phyloP scores from a whole-genome alignment of 2,888 invertebrate genomes.

The Lasiommata megera region DNA sequence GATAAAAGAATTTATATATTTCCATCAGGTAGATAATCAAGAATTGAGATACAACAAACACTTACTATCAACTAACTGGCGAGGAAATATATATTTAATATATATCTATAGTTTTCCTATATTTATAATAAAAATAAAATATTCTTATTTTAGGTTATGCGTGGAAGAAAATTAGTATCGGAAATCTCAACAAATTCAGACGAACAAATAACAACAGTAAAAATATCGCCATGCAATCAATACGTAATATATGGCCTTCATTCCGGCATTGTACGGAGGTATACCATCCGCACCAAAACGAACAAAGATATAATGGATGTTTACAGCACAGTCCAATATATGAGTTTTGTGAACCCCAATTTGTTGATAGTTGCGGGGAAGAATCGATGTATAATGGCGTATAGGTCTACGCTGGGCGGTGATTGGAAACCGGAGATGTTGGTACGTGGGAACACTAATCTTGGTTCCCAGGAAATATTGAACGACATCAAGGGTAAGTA shows the following conservation, averaged over 20 bases:
- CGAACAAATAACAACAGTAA: slow-evolving; percentile 68
- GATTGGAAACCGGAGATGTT: slow-evolving; percentile 67
- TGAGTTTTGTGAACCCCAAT: slow-evolving; percentile 58
- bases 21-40: too few species aligned
- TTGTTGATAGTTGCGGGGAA: slow-evolving; percentile 66
- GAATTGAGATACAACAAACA: too few species aligned
- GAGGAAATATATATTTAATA: too few species aligned
- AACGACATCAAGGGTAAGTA: slow-evolving; percentile 64
- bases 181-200: slow-evolving; percentile 65
- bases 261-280: slow-evolving; percentile 66
- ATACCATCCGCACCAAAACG: slow-evolving; percentile 60
- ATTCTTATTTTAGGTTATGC: slow-evolving; percentile 55
- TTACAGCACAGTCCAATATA: slow-evolving; percentile 62
- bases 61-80: too few species aligned
- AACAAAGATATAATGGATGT: slow-evolving; percentile 59
- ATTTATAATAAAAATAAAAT: too few species aligned
- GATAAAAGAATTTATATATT: too few species aligned
- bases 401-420: slow-evolving; percentile 45
- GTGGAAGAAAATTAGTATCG: slow-evolving; percentile 64
- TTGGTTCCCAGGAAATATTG: slow-evolving; percentile 73
- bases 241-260: slow-evolving; percentile 73
- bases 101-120: too few species aligned
- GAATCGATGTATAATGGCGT: slow-evolving; percentile 67
- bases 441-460: slow-evolving; percentile 56
- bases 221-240: slow-evolving; percentile 74